Evolutionary conservation across 2,113 vertebrate species (phyloP), one percentile per base, ranked within the genome.

Genomic region (Nymphicus hollandicus): DNA sequence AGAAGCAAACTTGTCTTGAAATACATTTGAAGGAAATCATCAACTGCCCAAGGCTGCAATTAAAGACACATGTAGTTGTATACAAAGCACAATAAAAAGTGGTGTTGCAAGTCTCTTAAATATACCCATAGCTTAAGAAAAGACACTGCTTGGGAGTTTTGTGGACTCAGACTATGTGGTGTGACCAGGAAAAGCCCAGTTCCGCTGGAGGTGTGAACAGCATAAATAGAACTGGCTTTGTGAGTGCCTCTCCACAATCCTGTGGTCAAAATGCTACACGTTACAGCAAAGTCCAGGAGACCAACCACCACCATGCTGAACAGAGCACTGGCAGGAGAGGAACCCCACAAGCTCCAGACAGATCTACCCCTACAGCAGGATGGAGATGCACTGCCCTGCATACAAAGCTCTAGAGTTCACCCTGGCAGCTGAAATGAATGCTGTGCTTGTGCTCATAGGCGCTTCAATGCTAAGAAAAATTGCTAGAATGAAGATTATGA

Each of bases 351-450:
- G 47, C 28, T 8, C 25, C 14, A 22, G 73, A 2, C 8, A 27
- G 44, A 53, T 4, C 31, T 47, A 76, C 56, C 37, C 18, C 37
- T 46, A 52, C 2, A 1, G 79, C 35, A 35, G 66, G 22, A 2
- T 20, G 5, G 44, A 17, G 28, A 6, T 8, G 27, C 2, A 0
- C 71, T 17, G 56, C 71, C 74, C 76, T 15, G 66, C 0, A 0
- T 7, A 10, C 1, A 0, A 24, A 60, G 20, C 43, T 55, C 66
- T 18, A 20, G 52, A 41, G 28, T n/a, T 23, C 33, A 39, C 41
- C 22, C 31, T 0, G 1, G 20, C 53, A 83, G 53, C 83, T 44
- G 22, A 50, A 43, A n/a, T 13, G 17, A 74, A 46, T 1, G 0
- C 14, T 19, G 35, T 19, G n/a, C 27, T 77, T 19, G 35, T 13